Conservation (phyloP, 1,140 invertebrate genomes). For the Eumaeus atala region DNA sequence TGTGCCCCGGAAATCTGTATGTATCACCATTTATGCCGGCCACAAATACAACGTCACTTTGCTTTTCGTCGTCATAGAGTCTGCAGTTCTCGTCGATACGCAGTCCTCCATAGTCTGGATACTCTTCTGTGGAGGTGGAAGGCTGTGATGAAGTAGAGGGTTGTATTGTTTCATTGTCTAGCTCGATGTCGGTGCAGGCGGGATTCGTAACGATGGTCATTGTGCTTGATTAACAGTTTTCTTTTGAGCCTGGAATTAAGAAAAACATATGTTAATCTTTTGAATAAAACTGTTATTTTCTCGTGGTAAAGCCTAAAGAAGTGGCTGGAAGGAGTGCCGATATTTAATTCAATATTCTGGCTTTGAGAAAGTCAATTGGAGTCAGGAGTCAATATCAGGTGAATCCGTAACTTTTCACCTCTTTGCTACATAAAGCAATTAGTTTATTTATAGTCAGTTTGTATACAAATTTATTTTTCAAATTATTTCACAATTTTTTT, state of each 20-base stretch:
- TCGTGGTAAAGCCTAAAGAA: too few relatives aligned
- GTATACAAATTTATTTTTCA: too few relatives aligned
- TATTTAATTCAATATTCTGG: not conserved
- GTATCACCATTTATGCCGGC: slow-evolving; percentile 77
- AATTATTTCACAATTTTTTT: not conserved
- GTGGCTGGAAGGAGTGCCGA: too few relatives aligned
- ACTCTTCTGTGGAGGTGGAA: slow-evolving; percentile 22
- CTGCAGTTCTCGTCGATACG: slow-evolving; percentile 29
- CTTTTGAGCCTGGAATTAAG: slow-evolving; percentile 35
- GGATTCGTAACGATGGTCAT: slow-evolving; percentile 68
- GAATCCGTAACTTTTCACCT: too few relatives aligned
- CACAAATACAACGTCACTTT: slow-evolving; percentile 80
- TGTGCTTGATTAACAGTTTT: slow-evolving; percentile 18
- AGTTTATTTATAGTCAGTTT: too few relatives aligned
- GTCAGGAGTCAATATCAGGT: too few relatives aligned
- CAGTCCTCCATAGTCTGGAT: slow-evolving; percentile 24
- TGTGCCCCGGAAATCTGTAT: slow-evolving; percentile 81
- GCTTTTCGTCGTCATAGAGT: slow-evolving; percentile 75
- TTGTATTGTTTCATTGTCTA: slow-evolving; percentile 26
- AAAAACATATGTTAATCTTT: slow-evolving; percentile 10
- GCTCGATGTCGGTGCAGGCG: slow-evolving; percentile 44
- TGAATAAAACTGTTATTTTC: slow-evolving; percentile 1
- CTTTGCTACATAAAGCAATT: too few relatives aligned
- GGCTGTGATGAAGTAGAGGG: slow-evolving; percentile 25
- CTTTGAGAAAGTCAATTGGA: not conserved